phyloP scores from a whole-genome alignment of 2,888 invertebrate species.

The Phyllotreta striolata region DNA sequence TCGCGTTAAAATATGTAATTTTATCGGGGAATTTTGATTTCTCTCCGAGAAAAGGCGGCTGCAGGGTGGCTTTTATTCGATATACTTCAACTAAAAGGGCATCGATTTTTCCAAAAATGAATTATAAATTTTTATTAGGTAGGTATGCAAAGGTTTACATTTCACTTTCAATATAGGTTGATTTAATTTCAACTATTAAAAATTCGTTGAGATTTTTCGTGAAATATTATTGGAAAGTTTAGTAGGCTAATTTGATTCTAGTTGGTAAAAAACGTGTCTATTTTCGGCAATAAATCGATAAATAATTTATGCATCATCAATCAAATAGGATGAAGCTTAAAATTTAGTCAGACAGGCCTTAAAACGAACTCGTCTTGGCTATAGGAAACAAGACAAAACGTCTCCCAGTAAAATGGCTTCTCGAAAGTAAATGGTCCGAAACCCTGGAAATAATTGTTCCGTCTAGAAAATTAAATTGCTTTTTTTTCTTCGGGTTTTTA shows the following conservation, averaged over 20 bases:
- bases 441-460: constrained; percentile 28
- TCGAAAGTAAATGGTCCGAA: constrained; percentile 27
- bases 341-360: constrained; percentile 21
- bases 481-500: constrained; percentile 18
- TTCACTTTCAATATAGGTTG: too few species aligned
- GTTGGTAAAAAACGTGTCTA: not conserved
- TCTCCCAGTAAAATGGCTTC: constrained; percentile 22
- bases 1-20: not conserved
- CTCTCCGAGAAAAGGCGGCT: too few species aligned
- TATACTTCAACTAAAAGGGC: too few species aligned
- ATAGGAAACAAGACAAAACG: constrained; percentile 21
- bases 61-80: too few species aligned
- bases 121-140: too few species aligned
- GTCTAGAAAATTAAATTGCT: constrained; percentile 27
- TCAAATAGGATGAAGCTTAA: constrained; percentile 23
- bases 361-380: constrained; percentile 20
- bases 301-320: constrained; percentile 26
- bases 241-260: too few species aligned
- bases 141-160: too few species aligned
- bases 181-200: too few species aligned
- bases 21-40: too few species aligned
- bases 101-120: too few species aligned
- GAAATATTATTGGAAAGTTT: too few species aligned
- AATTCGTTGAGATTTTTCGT: too few species aligned
- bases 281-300: constrained; percentile 19